phyloP scores from a whole-genome alignment of 2,797 vertebrate genomes.

The Enteromius unitaeniatus region DNA sequence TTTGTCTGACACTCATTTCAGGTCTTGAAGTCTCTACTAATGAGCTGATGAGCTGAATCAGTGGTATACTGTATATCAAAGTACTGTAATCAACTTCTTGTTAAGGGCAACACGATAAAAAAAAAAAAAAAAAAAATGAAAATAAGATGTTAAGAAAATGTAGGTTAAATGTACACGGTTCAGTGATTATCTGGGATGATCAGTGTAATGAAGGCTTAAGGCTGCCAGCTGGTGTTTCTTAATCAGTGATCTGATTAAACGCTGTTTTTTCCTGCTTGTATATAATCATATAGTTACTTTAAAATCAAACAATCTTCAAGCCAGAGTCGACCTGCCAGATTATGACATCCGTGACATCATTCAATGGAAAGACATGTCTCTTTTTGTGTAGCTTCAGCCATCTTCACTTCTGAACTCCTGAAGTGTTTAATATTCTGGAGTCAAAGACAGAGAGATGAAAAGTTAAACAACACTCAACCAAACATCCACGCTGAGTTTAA shows the following conservation, averaged over 20 bases:
- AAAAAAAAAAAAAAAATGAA: not conserved
- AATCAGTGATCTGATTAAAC: conserved; percentile 10
- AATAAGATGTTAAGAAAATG: not conserved
- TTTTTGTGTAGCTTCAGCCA: not conserved
- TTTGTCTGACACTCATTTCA: too few relatives aligned
- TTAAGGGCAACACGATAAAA: not conserved
- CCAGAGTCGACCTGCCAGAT: not conserved
- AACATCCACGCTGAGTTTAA: conserved; percentile 13
- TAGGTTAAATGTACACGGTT: conserved; percentile 8
- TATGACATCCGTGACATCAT: not conserved
- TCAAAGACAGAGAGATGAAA: conserved; percentile 3
- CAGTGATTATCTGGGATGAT: conserved; percentile 17
- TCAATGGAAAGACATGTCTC: not conserved
- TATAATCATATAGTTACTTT: conserved; percentile 28
- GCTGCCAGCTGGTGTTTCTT: conserved; percentile 20
- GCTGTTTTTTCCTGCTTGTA: not conserved
- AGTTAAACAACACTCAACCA: conserved; percentile 18
- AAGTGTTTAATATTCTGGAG: not conserved
- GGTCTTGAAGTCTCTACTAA: too few relatives aligned
- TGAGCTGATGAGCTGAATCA: too few relatives aligned
- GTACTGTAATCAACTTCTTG: not conserved
- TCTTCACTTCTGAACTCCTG: not conserved
- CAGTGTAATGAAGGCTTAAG: conserved; percentile 13
- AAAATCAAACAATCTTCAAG: not conserved
- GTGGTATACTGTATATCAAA: too few relatives aligned